A percentile compares a stretch with the other conserved stretches of the same genome.
These are phyloP conservation scores for Cryptoprocta ferox DNA, from an alignment of 2,797 vertebrate species.

Conservation along the genomic window DNA sequence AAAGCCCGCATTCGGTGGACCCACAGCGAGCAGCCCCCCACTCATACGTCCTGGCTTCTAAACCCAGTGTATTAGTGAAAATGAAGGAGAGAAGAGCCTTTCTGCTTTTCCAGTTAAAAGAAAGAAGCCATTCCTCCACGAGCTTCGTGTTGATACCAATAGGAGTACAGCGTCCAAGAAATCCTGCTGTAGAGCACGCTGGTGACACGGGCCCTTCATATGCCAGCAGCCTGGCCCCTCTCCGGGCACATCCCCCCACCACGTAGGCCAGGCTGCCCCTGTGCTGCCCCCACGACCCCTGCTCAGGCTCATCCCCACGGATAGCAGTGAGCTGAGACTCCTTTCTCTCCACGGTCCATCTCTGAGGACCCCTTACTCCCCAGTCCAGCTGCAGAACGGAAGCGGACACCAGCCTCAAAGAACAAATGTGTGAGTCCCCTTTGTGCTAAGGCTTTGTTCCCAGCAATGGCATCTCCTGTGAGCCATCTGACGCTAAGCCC, in stretches of 20 bases:
- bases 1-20: neutral
- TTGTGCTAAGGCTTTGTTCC: neutral
- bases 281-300: too few relatives aligned
- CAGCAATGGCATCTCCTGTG: too few relatives aligned
- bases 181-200: neutral
- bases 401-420: neutral
- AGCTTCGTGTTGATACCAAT: neutral
- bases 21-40: too few relatives aligned
- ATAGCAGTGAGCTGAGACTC: neutral
- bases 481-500: fast-evolving
- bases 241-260: neutral
- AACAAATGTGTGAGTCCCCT: neutral
- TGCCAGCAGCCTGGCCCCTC: neutral
- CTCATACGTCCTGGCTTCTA: neutral
- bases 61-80: neutral
- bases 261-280: too few relatives aligned
- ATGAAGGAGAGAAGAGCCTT: neutral
- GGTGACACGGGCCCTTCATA: neutral
- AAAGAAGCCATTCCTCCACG: neutral
- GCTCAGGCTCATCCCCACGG: neutral
- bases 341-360: too few relatives aligned
- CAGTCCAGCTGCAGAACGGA: neutral
- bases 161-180: neutral
- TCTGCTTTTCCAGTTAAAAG: neutral
- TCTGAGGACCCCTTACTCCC: neutral